Conservation (phyloP, 2,888 invertebrate genomes). For the Microdon myrmicae region DNA sequence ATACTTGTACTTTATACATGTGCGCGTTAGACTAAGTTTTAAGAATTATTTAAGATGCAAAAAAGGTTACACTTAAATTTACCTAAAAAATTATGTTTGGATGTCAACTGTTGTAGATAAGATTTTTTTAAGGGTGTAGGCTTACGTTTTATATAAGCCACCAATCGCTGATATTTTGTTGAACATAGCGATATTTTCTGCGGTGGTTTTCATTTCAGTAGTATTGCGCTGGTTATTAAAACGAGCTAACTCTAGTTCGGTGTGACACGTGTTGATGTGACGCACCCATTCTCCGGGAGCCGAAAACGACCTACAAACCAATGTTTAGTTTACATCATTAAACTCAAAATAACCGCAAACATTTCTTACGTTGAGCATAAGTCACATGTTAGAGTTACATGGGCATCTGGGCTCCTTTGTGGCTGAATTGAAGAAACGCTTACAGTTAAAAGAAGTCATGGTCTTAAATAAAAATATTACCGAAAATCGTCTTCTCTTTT, state of each 20-base stretch:
- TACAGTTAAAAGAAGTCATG: too few species aligned
- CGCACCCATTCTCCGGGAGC: constrained; percentile 89
- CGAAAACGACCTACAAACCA: constrained; percentile 69
- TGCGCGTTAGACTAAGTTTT: too few species aligned
- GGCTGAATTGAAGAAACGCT: too few species aligned
- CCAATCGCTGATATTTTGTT: constrained; percentile 18
- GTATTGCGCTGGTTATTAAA: constrained; percentile 60
- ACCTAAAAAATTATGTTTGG: too few species aligned
- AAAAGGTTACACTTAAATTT: too few species aligned
- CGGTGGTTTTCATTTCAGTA: constrained; percentile 19
- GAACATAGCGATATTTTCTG: constrained; percentile 16
- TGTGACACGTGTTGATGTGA: constrained; percentile 85
- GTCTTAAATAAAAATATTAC: constrained; percentile 60
- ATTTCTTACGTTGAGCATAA: constrained; percentile 33
- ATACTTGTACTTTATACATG: too few species aligned
- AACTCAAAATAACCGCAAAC: neutral
- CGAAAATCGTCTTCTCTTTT: constrained; percentile 70
- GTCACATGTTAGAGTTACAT: constrained; percentile 38
- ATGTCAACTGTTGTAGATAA: too few species aligned
- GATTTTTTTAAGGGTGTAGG: too few species aligned
- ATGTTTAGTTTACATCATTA: neutral
- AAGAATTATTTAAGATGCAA: too few species aligned
- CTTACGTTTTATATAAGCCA: constrained; percentile 36
- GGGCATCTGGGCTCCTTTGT: constrained; percentile 7
- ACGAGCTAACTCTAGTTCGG: constrained; percentile 81